Evolutionary conservation across 2,797 vertebrate genomes (phyloP).

Genomic region (Lacerta agilis): DNA sequence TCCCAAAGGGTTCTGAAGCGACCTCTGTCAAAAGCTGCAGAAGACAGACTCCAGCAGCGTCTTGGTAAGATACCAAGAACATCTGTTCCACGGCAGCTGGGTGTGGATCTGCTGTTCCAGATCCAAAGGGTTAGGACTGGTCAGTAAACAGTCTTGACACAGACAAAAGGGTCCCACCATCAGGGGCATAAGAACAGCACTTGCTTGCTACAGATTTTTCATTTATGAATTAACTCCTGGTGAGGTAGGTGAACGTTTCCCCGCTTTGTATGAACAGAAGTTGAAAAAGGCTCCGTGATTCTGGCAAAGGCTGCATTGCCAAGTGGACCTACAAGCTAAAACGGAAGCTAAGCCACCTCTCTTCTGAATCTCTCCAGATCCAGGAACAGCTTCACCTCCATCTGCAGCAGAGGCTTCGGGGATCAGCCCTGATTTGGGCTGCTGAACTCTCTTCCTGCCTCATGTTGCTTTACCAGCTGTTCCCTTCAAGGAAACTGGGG

Average conservation of each 20-base stretch:
- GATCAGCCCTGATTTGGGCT: constrained; percentile 34
- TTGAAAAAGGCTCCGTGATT: constrained; percentile 32
- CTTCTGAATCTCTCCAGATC: background rate
- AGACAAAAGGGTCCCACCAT: background rate
- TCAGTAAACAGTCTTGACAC: background rate
- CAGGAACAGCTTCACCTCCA: constrained; percentile 45
- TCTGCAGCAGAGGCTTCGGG: constrained; percentile 33
- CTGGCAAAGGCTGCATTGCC: constrained; percentile 27
- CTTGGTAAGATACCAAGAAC: constrained; percentile 1
- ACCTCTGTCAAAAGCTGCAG: background rate
- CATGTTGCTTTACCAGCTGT: background rate
- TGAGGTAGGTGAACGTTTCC: constrained; percentile 1
- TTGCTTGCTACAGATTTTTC: background rate
- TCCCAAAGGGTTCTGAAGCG: background rate
- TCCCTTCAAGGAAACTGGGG: background rate
- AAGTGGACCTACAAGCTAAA: constrained; percentile 14
- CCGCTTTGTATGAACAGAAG: constrained; percentile 5
- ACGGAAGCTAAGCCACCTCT: constrained; percentile 16
- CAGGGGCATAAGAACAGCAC: background rate
- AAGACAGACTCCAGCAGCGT: background rate
- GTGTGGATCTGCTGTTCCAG: background rate
- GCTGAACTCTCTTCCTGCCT: background rate
- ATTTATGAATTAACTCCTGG: background rate
- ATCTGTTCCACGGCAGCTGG: constrained; percentile 31
- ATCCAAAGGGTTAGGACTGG: constrained; percentile 9